phyloP scores from a whole-genome alignment of 2,113 vertebrate species.

The Cinclus mexicanus region DNA sequence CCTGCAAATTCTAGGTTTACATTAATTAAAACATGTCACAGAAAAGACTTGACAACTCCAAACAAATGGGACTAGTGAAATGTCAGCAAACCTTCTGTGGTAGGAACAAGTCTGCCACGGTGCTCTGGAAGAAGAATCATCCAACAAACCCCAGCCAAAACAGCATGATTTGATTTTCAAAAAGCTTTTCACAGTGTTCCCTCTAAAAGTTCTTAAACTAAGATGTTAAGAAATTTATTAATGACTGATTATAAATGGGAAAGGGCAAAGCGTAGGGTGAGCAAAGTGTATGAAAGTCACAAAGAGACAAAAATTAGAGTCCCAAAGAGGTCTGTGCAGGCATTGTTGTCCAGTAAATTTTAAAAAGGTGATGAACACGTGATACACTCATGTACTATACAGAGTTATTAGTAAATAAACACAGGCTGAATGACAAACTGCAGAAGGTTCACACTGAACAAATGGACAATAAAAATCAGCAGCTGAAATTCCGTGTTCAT shows the following conservation, averaged over 20 bases:
- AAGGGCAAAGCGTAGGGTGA: neutral
- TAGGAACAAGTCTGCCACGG: neutral
- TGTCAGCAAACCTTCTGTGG: neutral
- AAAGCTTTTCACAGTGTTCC: neutral
- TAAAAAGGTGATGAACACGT: neutral
- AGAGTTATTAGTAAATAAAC: neutral
- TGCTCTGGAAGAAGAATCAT: neutral
- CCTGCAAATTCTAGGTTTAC: neutral
- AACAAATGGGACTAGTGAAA: neutral
- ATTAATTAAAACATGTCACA: neutral
- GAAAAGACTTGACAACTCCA: neutral
- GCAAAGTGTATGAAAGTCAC: neutral
- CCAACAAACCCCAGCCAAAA: neutral
- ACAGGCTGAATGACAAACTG: neutral
- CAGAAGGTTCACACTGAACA: neutral
- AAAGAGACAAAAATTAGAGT: neutral
- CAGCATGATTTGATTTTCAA: neutral
- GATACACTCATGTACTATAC: neutral
- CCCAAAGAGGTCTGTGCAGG: neutral
- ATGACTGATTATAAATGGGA: accelerated
- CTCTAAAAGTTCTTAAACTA: neutral
- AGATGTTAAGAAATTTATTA: neutral
- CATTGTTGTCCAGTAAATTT: neutral
- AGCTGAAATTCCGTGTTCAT: neutral
- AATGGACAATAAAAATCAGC: neutral